phyloP scores from a whole-genome alignment of 2,797 vertebrate species.

The Spondyliosoma cantharus region DNA sequence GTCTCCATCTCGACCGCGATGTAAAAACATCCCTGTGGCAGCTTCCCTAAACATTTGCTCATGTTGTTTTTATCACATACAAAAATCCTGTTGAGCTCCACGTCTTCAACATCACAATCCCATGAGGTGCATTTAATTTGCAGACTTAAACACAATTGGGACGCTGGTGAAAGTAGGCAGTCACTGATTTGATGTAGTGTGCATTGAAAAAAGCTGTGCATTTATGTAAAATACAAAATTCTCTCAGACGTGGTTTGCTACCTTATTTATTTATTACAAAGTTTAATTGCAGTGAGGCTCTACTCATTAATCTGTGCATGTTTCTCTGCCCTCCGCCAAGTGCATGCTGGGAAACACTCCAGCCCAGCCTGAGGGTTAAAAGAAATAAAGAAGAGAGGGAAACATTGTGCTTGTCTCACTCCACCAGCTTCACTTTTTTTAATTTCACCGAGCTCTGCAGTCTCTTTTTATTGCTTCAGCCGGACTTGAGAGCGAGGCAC shows the following conservation, averaged over 20 bases:
- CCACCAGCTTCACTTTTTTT: conserved; percentile 34
- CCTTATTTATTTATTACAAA: conserved; percentile 10
- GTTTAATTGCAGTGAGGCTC: conserved; percentile 9
- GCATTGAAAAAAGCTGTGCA: neutral
- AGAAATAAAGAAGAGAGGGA: conserved; percentile 23
- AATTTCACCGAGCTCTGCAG: conserved; percentile 28
- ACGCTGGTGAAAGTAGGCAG: neutral
- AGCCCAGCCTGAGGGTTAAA: neutral
- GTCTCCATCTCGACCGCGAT: too few relatives aligned
- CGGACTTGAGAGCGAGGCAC: conserved; percentile 34
- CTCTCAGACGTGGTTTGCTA: neutral
- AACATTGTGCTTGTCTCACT: conserved; percentile 30
- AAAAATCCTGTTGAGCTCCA: neutral
- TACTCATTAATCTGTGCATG: neutral
- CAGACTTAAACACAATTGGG: neutral
- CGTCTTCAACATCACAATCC: neutral
- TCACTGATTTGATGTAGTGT: neutral
- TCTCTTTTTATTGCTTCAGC: conserved; percentile 43
- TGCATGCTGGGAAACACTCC: conserved; percentile 21
- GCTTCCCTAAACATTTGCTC: neutral
- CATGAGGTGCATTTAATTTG: neutral
- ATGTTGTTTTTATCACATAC: neutral
- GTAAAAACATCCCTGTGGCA: too few relatives aligned
- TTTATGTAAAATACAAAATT: neutral
- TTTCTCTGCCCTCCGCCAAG: conserved; percentile 11